Evolutionary conservation across 2,113 vertebrate species (phyloP), one percentile per base, ranked within the genome.

Genomic region (Sus scrofa): DNA sequence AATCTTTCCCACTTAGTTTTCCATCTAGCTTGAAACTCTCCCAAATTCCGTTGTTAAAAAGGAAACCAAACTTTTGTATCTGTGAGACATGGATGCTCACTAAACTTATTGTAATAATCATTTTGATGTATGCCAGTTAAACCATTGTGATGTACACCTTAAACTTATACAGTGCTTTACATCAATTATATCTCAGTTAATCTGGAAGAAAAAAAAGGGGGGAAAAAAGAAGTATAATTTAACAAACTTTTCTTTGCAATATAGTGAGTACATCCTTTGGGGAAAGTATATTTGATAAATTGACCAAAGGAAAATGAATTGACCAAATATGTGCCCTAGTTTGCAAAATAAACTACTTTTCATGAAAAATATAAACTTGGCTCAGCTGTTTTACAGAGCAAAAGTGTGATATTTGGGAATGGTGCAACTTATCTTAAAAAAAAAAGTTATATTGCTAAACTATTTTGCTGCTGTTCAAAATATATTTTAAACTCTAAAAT

Each of bases 401-500:
- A 75, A 62, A 24, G 2, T 84, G 44, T 81, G 19, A 10, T 52
- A 39, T 70, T 81, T 82, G 8, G 12, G 13, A 89, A 60, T 20
- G 65, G 26, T 32, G 5, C 22, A 78, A 67, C 30, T 70, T 82
- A 63, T 30, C 20, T 44, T n/a, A n/a, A 44, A 22, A 37, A 44
- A 39, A 58, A 84, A 82, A 26, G 50, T 78, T 83, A 95, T 10
- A 73, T 91, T 75, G 26, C 44, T 63, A 75, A 63, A 12, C 6
- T 6, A 71, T 68, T 82, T 87, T 84, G 27, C 3, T 58, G 8
- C 10, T 83, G 30, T 89, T 83, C 19, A 92, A 65, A 87, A 70
- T n/a, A 32, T 2, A 78, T 75, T 89, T 56, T 44, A n/a, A 91
- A 50, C 1, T 93, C 65, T 62, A 94, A 73, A 94, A 32, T 94